Evolutionary conservation across 2,797 vertebrate species (phyloP), one percentile per base, ranked within the genome.

Genomic region (Melanotaenia pygmaea): DNA sequence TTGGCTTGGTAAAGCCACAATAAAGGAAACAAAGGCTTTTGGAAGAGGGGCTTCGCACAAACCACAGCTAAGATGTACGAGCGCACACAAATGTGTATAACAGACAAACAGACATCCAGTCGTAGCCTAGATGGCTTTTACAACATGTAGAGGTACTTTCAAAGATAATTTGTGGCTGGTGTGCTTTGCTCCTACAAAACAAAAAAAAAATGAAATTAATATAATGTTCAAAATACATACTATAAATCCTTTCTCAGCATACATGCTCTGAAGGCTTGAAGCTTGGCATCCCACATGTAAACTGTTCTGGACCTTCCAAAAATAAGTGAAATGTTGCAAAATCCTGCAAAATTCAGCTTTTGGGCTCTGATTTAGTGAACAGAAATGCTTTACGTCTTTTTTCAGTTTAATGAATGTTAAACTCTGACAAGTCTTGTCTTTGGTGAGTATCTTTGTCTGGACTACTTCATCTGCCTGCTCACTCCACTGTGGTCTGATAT

Each of bases 1-100:
- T 84, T 5, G 61, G 37, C 58, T 63, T 82, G 86, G 84, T 50
- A 50, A 87, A 88, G 70, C 86, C 85, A 89, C 89, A 90, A 85
- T 65, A 89, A 87, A 85, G 82, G 79, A 86, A 80, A 83, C 81
- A 70, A 82, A 90, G 62, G 76, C 74, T 74, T 86, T 76, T 67
- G 67, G 69, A 67, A 65, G 78, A 14, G 67, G 45, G 64, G 70
- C 71, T 82, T 34, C 35, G 64, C 66, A 72, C 12, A 67, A 68
- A 88, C 82, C 83, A 59, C 79, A 77, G 72, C 67, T 68, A 84
- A 85, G 75, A 66, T 77, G 67, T 66, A 77, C 47, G 76, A 64
- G 66, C 24, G 43, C 35, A 26, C 51, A 56, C 16, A 58, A 37
- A 71, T 34, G 22, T 57, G 78, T 66, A 6, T 54, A 43, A 58